Percentiles rank a stretch among this genome's conserved stretches.
These are phyloP conservation scores for Rotaria magnacalcarata DNA, from an alignment of 2,888 invertebrate species.

Conservation along the genomic window DNA sequence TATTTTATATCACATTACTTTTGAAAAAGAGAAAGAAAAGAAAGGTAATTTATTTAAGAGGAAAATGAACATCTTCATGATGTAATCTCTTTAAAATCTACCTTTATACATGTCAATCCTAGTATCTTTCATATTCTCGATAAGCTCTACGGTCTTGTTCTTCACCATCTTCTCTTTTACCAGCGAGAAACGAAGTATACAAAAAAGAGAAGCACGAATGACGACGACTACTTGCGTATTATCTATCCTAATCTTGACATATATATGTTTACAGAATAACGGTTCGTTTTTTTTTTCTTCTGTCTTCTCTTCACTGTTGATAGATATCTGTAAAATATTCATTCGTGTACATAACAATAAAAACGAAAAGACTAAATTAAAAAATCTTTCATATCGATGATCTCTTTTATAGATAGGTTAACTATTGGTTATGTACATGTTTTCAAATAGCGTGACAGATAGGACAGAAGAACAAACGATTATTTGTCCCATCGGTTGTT, in stretches of 20 bases:
- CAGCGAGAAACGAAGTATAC: neutral
- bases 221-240: neutral
- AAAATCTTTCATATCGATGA: conserved; percentile 6
- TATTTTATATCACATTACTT: neutral
- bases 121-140: neutral
- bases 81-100: conserved; percentile 9
- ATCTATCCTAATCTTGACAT: conserved; percentile 17
- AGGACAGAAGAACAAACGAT: conserved; percentile 18
- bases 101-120: conserved; percentile 9
- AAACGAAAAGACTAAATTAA: neutral
- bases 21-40: no score
- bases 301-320: neutral
- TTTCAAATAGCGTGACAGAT: conserved; percentile 1
- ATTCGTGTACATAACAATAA: neutral
- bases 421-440: neutral
- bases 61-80: neutral
- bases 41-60: neutral
- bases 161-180: neutral
- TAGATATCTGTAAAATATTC: neutral
- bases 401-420: neutral
- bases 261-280: conserved; percentile 12
- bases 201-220: neutral
- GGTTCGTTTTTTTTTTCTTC: neutral
- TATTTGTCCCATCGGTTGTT: neutral
- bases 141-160: neutral